Evolutionary conservation across 2,888 invertebrate species (phyloP).

Genomic region (Drosophila maculinotata): DNA sequence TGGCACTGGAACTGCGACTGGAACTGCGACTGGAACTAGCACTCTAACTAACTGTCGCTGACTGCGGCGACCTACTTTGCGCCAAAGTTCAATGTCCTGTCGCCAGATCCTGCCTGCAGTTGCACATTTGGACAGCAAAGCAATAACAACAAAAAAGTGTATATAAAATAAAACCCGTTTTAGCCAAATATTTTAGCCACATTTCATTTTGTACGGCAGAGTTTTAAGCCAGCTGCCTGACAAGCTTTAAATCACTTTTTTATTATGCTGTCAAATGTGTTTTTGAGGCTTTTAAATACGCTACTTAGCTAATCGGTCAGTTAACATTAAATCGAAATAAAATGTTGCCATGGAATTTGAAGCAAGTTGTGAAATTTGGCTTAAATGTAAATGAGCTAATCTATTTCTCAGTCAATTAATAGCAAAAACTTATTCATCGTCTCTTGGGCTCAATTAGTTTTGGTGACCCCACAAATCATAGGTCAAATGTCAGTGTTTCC

Average conservation of each 20-base stretch:
- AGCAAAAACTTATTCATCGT: too few relatives aligned
- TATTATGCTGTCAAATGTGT: neutral
- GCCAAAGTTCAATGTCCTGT: constrained; percentile 56
- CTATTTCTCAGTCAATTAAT: too few relatives aligned
- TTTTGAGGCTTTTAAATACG: neutral
- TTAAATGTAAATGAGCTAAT: too few relatives aligned
- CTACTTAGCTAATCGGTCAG: neutral
- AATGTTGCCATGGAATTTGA: too few relatives aligned
- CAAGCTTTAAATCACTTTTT: neutral
- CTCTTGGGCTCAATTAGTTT: too few relatives aligned
- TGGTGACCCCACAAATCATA: too few relatives aligned
- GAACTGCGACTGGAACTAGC: neutral
- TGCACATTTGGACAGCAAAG: too few relatives aligned
- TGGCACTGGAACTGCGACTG: constrained; percentile 3
- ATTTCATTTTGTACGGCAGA: neutral
- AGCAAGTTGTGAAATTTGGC: too few relatives aligned
- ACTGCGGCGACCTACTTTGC: constrained; percentile 41
- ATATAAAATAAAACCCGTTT: constrained; percentile 39
- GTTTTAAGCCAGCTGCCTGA: neutral
- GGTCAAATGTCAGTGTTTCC: too few relatives aligned
- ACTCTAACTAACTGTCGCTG: too few relatives aligned
- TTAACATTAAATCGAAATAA: constrained; percentile 9
- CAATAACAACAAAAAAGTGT: neutral
- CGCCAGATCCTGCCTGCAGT: constrained; percentile 43
- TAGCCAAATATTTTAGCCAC: constrained; percentile 7